These are phyloP conservation scores for Neodontobutis hainanensis DNA, from an alignment of 2,113 vertebrate species.

Conservation along the genomic window DNA sequence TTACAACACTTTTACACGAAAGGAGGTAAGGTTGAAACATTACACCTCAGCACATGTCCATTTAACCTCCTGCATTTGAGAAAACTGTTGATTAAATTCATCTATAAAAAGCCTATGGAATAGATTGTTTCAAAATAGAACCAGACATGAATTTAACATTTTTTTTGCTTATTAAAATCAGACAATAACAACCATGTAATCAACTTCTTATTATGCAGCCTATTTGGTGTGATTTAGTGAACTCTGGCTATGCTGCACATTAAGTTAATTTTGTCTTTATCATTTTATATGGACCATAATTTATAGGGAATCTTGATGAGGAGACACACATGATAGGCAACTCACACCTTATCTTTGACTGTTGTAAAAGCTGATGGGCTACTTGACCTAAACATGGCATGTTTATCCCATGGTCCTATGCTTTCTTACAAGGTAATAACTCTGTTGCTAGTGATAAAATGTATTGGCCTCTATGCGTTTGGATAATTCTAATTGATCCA, in stretches of 20 bases:
- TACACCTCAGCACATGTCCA: too few relatives aligned
- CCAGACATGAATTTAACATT: too few relatives aligned
- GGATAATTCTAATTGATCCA: neutral
- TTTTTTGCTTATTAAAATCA: too few relatives aligned
- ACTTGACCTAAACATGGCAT: neutral
- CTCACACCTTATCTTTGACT: neutral
- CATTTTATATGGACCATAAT: neutral
- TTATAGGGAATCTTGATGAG: neutral
- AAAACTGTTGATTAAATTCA: too few relatives aligned
- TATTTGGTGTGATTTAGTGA: neutral
- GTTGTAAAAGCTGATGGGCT: neutral
- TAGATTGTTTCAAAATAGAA: too few relatives aligned
- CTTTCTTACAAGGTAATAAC: neutral
- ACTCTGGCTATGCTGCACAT: neutral
- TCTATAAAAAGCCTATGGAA: too few relatives aligned
- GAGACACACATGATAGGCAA: neutral
- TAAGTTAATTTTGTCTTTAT: neutral
- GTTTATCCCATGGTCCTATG: neutral
- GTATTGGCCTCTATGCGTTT: neutral
- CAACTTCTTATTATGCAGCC: neutral
- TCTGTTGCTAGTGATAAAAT: neutral
- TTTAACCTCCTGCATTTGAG: too few relatives aligned
- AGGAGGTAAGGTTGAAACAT: too few relatives aligned
- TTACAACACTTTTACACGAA: too few relatives aligned
- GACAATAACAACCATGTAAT: too few relatives aligned